Evolutionary conservation across 2,797 vertebrate species (phyloP).

Genomic region (Pyrocephalus nanus): DNA sequence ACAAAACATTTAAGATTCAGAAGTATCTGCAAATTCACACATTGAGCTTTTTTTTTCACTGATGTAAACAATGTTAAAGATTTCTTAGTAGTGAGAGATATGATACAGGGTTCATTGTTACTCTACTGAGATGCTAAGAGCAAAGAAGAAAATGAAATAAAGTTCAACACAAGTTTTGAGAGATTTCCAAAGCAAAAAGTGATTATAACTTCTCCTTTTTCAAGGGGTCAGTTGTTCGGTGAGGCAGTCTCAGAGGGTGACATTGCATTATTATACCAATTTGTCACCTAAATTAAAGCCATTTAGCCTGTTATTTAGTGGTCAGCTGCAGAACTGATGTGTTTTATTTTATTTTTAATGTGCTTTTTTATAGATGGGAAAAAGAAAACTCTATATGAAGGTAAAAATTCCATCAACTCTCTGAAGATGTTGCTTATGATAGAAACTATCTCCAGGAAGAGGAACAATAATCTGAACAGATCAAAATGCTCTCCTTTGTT

Average conservation of each 20-base stretch:
- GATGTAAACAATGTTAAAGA: neutral
- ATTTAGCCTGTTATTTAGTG: slow-evolving; percentile 64
- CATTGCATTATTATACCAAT: slow-evolving; percentile 62
- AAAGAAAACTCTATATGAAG: neutral
- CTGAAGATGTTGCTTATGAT: slow-evolving; percentile 22
- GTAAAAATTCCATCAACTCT: slow-evolving; percentile 35
- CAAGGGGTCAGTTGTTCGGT: slow-evolving; percentile 42
- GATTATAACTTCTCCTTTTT: slow-evolving; percentile 35
- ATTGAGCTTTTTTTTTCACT: neutral
- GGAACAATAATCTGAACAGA: slow-evolving; percentile 55
- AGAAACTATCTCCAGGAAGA: slow-evolving; percentile 35
- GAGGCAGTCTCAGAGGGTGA: slow-evolving; percentile 53
- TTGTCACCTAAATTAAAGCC: slow-evolving; percentile 65
- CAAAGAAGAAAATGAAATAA: slow-evolving; percentile 10
- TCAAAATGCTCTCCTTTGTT: slow-evolving; percentile 35
- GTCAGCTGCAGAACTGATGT: slow-evolving; percentile 54
- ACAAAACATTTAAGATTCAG: neutral
- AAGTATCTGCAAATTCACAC: neutral
- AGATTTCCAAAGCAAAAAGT: slow-evolving; percentile 25
- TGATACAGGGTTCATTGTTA: neutral
- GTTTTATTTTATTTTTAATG: slow-evolving; percentile 67
- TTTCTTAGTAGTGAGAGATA: neutral
- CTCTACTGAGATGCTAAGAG: neutral
- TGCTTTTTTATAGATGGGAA: neutral
- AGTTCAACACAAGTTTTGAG: slow-evolving; percentile 50